Conservation (phyloP, 2,888 invertebrate genomes). For the Globia sparganii region DNA sequence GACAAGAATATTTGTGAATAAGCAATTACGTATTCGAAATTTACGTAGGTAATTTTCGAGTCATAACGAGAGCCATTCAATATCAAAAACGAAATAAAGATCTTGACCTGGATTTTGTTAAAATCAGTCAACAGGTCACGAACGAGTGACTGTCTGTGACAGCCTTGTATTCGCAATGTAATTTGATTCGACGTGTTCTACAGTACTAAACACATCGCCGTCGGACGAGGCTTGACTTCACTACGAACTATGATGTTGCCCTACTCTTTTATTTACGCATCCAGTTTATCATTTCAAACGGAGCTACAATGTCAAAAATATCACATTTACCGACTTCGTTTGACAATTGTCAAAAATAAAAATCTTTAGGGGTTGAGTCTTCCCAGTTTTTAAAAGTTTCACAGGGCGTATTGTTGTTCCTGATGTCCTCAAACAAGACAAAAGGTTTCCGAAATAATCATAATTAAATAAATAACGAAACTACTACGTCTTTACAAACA, state of each 20-base stretch:
- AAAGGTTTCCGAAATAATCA: background rate
- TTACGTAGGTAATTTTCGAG: constrained; percentile 62
- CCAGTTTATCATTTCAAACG: background rate
- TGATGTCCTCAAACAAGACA: background rate
- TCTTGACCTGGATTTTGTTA: constrained; percentile 88
- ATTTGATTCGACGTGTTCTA: constrained; percentile 80
- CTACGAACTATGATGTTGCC: constrained; percentile 40
- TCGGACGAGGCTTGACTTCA: constrained; percentile 60
- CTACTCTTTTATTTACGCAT: constrained; percentile 4
- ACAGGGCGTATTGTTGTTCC: background rate
- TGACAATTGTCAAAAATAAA: background rate
- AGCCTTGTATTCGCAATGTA: constrained; percentile 84
- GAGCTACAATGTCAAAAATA: background rate
- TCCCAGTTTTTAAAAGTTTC: background rate
- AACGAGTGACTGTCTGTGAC: constrained; percentile 87
- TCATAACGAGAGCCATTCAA: constrained; percentile 76
- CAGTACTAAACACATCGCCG: constrained; percentile 74
- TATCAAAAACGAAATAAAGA: constrained; percentile 86
- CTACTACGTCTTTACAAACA: constrained; percentile 38
- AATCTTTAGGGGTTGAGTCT: too few species aligned
- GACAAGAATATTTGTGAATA: constrained; percentile 48
- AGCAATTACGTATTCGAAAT: constrained; percentile 53
- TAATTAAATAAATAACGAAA: constrained; percentile 23
- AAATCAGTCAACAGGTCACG: constrained; percentile 89
- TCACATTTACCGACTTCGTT: background rate